Evolutionary conservation across 2,113 vertebrate genomes (phyloP).

Genomic region (Serranochromis macrocephalus): DNA sequence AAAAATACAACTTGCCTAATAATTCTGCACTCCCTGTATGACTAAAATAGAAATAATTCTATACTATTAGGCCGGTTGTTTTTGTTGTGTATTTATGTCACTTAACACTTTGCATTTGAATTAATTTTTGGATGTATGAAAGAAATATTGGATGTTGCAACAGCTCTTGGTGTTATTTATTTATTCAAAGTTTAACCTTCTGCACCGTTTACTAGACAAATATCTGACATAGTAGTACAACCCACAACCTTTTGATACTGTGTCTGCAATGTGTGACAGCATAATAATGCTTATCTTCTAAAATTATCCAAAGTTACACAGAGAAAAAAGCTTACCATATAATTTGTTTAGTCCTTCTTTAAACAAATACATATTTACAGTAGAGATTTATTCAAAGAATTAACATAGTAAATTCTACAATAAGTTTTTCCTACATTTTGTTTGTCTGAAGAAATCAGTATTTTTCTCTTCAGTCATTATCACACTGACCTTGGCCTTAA

Average conservation of each 20-base stretch:
- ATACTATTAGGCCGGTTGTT: not conserved
- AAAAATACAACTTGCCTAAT: no score
- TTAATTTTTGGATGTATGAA: not conserved
- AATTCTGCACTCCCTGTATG: no score
- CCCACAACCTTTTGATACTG: not conserved
- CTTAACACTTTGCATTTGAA: not conserved
- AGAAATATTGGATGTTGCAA: not conserved
- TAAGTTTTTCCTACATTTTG: not conserved
- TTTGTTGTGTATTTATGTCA: not conserved
- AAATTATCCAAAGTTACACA: not conserved
- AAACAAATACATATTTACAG: not conserved
- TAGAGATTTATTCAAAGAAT: not conserved
- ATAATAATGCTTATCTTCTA: not conserved
- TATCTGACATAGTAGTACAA: not conserved
- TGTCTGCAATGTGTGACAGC: not conserved
- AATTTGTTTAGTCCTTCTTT: not conserved
- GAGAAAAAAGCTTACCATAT: not conserved
- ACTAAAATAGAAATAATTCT: not conserved
- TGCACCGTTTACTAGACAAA: not conserved
- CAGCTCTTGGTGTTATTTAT: not conserved
- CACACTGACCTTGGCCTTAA: not conserved
- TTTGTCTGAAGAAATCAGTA: not conserved
- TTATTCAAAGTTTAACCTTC: not conserved
- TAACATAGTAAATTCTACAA: not conserved
- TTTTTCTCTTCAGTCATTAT: not conserved